A percentile compares a stretch with the other conserved stretches of the same genome.
Conservation (phyloP, 2,797 vertebrate species). For the Notolabrus celidotus region DNA sequence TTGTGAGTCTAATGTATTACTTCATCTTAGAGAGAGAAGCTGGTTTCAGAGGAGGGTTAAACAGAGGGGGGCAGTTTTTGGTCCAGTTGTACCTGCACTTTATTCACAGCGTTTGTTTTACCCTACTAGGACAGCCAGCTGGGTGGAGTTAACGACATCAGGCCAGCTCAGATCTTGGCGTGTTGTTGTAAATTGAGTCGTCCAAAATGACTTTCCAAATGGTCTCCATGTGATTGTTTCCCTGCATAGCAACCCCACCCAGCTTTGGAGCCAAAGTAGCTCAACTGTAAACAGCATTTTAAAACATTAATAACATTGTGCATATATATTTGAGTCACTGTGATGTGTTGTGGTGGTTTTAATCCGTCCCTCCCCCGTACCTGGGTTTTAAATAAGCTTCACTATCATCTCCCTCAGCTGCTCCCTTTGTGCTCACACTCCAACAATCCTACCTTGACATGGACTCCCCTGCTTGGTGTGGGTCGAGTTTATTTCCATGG, state of each 20-base stretch:
- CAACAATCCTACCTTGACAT: conserved; percentile 80
- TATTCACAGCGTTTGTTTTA: conserved; percentile 30
- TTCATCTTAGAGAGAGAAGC: background rate
- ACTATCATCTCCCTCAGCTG: conserved; percentile 10
- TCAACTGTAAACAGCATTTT: conserved; percentile 37
- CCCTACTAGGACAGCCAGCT: conserved; percentile 18
- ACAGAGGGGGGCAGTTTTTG: conserved; percentile 6
- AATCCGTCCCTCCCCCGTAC: background rate
- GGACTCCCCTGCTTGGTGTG: conserved; percentile 61
- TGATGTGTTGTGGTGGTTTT: background rate
- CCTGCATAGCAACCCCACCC: conserved; percentile 59
- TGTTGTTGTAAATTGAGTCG: conserved; percentile 28
- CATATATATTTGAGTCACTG: background rate
- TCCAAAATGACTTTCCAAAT: conserved; percentile 53
- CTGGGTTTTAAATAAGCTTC: conserved; percentile 12
- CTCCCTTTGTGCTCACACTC: conserved; percentile 2
- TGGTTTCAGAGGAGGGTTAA: conserved; percentile 12
- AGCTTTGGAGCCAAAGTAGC: conserved; percentile 17
- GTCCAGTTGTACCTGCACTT: conserved; percentile 5
- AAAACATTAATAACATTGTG: conserved; percentile 11
- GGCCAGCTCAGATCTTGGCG: conserved; percentile 52
- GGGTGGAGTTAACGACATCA: conserved; percentile 48
- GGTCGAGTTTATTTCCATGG: conserved; percentile 77
- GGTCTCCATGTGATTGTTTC: conserved; percentile 47
- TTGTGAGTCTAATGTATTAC: background rate